Conservation (phyloP, 2,113 vertebrate genomes). For the Poecilia latipinna region DNA sequence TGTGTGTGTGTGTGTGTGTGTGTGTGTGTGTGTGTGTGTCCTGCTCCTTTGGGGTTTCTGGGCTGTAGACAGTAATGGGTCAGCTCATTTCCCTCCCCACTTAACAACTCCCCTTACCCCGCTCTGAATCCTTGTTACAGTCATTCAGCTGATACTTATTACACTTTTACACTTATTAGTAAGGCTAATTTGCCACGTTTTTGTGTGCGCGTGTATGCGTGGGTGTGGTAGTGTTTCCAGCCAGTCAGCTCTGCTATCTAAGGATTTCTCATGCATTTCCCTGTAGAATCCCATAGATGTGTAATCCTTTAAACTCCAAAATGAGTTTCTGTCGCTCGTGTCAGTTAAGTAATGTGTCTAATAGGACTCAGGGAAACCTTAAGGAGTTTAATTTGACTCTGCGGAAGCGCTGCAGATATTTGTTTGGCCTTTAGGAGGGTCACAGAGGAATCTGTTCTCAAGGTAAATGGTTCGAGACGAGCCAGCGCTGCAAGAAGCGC, state of each 20-base stretch:
- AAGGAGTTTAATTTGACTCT: not conserved
- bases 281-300: not conserved
- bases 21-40: not conserved
- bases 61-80: not conserved
- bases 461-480: not conserved
- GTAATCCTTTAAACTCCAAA: slow-evolving; percentile 36
- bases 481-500: not conserved
- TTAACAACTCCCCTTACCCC: not conserved
- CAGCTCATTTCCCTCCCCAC: not conserved
- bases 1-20: too few relatives aligned
- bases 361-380: slow-evolving; percentile 2
- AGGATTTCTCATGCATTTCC: slow-evolving; percentile 4
- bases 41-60: not conserved
- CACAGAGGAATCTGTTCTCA: not conserved
- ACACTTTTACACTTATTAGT: slow-evolving; percentile 12
- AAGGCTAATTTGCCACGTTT: not conserved
- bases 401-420: not conserved
- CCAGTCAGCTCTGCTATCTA: not conserved
- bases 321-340: slow-evolving; percentile 3
- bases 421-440: not conserved
- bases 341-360: slow-evolving; percentile 2
- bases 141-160: slow-evolving; percentile 1
- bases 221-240: not conserved
- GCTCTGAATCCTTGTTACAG: not conserved
- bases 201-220: not conserved